Percentiles rank a stretch among this genome's conserved stretches.
phyloP scores from a whole-genome alignment of 2,113 vertebrate genomes.

The Rhinogobius similis region DNA sequence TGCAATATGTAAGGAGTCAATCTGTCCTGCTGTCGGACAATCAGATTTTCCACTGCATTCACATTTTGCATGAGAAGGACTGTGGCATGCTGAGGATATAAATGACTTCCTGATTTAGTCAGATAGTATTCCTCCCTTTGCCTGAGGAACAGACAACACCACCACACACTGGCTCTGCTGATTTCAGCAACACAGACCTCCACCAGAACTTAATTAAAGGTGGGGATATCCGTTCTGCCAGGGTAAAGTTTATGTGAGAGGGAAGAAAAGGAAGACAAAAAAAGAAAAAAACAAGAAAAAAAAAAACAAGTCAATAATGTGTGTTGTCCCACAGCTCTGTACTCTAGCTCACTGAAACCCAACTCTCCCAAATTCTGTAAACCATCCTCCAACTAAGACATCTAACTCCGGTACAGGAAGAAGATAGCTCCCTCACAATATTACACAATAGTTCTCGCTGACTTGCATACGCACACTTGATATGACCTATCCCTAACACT shows the following conservation, averaged over 20 bases:
- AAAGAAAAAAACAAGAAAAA: conserved; percentile 17
- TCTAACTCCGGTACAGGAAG: conserved; percentile 29
- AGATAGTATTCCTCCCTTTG: conserved; percentile 47
- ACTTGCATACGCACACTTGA: conserved; percentile 13
- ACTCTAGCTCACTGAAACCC: conserved; percentile 37
- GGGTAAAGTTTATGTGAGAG: conserved; percentile 45
- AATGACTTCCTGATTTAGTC: conserved; percentile 70
- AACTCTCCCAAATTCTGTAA: conserved; percentile 58
- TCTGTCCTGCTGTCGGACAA: conserved; percentile 46
- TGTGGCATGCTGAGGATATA: conserved; percentile 64
- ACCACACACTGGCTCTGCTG: conserved; percentile 38
- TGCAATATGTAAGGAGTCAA: conserved; percentile 56
- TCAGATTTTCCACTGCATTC: conserved; percentile 64
- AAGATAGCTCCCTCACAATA: conserved; percentile 34
- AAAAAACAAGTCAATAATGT: conserved; percentile 43
- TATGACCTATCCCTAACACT: no score
- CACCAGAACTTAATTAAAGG: conserved; percentile 62
- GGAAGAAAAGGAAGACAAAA: conserved; percentile 11
- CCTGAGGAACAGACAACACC: conserved; percentile 26
- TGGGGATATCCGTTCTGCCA: conserved; percentile 34
- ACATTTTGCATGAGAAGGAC: conserved; percentile 25
- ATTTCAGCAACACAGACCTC: conserved; percentile 48
- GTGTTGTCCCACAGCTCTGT: conserved; percentile 56
- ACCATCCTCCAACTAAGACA: conserved; percentile 38
- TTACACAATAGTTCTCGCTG: conserved; percentile 31